phyloP scores from a whole-genome alignment of 1,140 invertebrate genomes.

The Aphelinus certus region DNA sequence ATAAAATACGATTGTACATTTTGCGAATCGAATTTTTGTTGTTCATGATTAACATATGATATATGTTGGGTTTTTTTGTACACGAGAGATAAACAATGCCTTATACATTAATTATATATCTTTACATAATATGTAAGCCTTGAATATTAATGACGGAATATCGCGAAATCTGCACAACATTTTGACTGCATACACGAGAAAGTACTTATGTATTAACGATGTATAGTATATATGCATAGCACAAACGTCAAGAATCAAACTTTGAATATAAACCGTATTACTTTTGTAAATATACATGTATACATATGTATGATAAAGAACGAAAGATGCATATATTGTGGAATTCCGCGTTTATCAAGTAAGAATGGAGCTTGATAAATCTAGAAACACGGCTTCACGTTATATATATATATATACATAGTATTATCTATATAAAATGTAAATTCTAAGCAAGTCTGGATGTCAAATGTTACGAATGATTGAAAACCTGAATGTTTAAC shows the following conservation, averaged over 20 bases:
- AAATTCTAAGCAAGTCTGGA: conserved; percentile 14
- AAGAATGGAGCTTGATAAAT: not conserved
- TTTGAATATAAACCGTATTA: conserved; percentile 35
- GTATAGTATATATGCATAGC: conserved; percentile 28
- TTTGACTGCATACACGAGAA: conserved; percentile 42
- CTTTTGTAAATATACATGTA: conserved; percentile 45
- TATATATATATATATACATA: not conserved
- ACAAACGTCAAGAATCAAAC: conserved; percentile 29
- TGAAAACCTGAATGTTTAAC: too few species aligned
- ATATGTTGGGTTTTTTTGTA: too few species aligned
- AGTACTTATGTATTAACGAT: conserved; percentile 40
- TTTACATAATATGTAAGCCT: not conserved
- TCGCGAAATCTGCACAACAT: conserved; percentile 36
- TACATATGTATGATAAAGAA: conserved; percentile 19
- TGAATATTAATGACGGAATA: conserved; percentile 8
- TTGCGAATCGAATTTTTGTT: conserved; percentile 2
- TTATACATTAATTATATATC: conserved; percentile 43
- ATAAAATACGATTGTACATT: not conserved
- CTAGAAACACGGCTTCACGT: too few species aligned
- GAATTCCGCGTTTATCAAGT: not conserved
- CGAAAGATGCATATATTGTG: not conserved
- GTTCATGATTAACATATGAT: too few species aligned
- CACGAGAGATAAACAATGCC: conserved; percentile 38
- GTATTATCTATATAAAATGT: conserved; percentile 24
- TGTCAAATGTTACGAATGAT: too few species aligned